Evolutionary conservation across 2,797 vertebrate genomes (phyloP).

Genomic region (Gymnothorax javanicus): DNA sequence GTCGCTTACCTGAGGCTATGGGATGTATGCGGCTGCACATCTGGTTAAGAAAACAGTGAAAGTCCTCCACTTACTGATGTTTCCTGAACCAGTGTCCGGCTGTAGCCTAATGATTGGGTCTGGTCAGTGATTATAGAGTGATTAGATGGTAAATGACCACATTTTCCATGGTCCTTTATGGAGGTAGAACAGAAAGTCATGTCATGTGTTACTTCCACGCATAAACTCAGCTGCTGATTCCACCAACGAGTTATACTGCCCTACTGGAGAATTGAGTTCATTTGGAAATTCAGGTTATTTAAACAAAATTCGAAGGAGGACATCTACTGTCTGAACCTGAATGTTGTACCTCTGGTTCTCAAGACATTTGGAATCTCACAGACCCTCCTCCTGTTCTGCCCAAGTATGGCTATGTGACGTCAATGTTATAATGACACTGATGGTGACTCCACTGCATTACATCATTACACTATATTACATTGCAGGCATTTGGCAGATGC

Average conservation of each 20-base stretch:
- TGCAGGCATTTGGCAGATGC: too few relatives aligned
- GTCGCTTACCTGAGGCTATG: conserved; percentile 49
- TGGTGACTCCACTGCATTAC: neutral
- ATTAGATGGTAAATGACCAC: neutral
- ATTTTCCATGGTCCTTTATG: neutral
- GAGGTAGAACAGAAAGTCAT: neutral
- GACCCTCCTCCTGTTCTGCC: neutral
- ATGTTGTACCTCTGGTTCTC: too few relatives aligned
- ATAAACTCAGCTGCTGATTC: too few relatives aligned
- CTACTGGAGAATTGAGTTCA: too few relatives aligned
- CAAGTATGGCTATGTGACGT: neutral
- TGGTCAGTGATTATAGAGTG: neutral
- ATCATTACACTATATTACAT: too few relatives aligned
- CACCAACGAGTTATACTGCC: too few relatives aligned
- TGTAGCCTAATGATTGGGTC: neutral
- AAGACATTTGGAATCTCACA: neutral
- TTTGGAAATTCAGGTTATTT: too few relatives aligned
- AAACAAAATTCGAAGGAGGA: too few relatives aligned
- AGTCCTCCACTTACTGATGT: neutral
- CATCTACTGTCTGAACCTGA: too few relatives aligned
- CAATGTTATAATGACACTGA: neutral
- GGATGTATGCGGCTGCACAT: conserved; percentile 27
- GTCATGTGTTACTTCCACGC: too few relatives aligned
- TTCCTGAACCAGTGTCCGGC: neutral
- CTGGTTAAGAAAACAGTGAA: neutral